These are phyloP conservation scores for Lordiphosa collinella DNA, from an alignment of 1,140 invertebrate species.

Conservation along the genomic window DNA sequence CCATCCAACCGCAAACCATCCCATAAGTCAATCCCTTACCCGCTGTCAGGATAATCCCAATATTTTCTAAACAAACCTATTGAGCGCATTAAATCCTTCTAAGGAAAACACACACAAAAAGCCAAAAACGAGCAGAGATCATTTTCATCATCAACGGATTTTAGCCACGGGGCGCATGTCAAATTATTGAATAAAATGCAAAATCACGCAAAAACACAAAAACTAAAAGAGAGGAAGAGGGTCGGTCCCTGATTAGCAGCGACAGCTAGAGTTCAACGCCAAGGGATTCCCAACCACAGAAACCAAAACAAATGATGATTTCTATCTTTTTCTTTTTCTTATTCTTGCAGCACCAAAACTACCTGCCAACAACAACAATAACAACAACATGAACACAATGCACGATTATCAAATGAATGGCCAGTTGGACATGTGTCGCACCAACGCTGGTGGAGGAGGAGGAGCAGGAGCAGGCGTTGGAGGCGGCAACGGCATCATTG, in stretches of 20 bases:
- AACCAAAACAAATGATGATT: conserved; percentile 18
- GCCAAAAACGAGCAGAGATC: conserved; percentile 36
- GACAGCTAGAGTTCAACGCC: conserved; percentile 78
- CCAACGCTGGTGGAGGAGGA: conserved; percentile 12
- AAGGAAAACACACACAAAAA: conserved; percentile 40
- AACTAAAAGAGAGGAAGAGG: conserved; percentile 39
- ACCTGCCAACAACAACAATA: conserved; percentile 81
- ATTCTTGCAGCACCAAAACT: conserved; percentile 83
- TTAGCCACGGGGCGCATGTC: conserved; percentile 79
- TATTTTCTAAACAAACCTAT: conserved; percentile 78
- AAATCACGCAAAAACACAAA: conserved; percentile 70
- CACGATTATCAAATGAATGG: conserved; percentile 78
- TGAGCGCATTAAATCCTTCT: conserved; percentile 72
- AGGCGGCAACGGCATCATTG: conserved; percentile 30
- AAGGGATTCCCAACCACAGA: conserved; percentile 61
- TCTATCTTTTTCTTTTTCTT: conserved; percentile 5
- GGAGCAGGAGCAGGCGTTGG: conserved; percentile 23
- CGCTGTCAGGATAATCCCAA: conserved; percentile 73
- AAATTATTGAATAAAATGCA: conserved; percentile 78
- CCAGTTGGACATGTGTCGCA: conserved; percentile 73
- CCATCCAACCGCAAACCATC: conserved; percentile 37
- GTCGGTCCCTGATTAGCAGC: conserved; percentile 72
- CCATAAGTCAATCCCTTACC: conserved; percentile 21
- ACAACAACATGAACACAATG: conserved; percentile 80
- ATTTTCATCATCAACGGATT: conserved; percentile 78